These are phyloP conservation scores for Galerucella pusilla DNA, from an alignment of 2,888 invertebrate species.

Conservation along the genomic window DNA sequence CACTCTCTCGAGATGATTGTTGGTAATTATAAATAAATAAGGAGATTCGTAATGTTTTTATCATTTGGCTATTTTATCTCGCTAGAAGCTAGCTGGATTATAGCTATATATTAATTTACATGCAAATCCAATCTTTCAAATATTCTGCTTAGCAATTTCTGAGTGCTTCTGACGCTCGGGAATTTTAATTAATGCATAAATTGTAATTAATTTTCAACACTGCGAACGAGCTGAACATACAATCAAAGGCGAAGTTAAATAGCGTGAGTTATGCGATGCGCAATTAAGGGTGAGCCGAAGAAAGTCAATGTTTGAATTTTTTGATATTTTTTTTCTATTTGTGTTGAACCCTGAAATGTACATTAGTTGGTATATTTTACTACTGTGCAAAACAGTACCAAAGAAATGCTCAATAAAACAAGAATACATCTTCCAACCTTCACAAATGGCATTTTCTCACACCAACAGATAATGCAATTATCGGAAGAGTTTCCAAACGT, in stretches of 20 bases:
- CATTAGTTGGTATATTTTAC: background rate
- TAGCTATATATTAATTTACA: conserved; percentile 22
- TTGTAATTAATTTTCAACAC: conserved; percentile 28
- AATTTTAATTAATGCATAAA: conserved; percentile 29
- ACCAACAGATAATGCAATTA: too few species aligned
- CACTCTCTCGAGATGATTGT: background rate
- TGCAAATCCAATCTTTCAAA: conserved; percentile 28
- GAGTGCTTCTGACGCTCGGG: conserved; percentile 7
- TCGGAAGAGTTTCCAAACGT: too few species aligned
- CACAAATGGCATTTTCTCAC: too few species aligned
- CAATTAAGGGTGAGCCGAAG: background rate
- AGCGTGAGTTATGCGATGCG: background rate
- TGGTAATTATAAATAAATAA: conserved; percentile 2
- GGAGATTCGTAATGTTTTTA: background rate
- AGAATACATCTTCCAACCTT: too few species aligned
- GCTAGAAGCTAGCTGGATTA: background rate
- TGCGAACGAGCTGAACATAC: conserved; percentile 16
- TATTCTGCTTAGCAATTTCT: conserved; percentile 19
- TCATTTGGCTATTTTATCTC: background rate
- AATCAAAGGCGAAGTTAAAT: conserved; percentile 11
- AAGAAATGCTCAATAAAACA: too few species aligned
- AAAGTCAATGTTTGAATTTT: background rate
- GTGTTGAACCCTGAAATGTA: background rate
- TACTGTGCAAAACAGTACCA: too few species aligned
- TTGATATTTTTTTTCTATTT: background rate